phyloP scores from a whole-genome alignment of 2,888 invertebrate species.

The Tachina grossa region DNA sequence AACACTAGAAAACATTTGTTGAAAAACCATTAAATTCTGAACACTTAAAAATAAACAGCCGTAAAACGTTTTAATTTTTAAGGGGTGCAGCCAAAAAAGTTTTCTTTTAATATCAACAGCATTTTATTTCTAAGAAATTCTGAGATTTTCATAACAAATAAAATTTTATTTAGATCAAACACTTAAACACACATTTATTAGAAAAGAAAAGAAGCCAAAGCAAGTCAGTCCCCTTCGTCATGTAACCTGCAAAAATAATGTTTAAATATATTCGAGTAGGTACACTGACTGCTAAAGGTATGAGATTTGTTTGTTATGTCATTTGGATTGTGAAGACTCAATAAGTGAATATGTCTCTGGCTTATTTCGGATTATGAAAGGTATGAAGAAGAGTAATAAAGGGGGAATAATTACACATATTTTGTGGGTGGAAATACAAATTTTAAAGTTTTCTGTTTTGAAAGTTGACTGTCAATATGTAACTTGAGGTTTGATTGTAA shows the following conservation, averaged over 20 bases:
- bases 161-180: neutral
- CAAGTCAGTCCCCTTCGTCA: neutral
- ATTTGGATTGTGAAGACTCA: slow-evolving; percentile 12
- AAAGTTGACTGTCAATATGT: neutral
- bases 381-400: neutral
- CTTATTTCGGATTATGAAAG: neutral
- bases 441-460: neutral
- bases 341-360: neutral
- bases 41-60: slow-evolving; percentile 9
- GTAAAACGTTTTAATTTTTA: neutral
- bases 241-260: neutral
- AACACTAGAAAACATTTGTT: neutral
- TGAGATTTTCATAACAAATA: neutral
- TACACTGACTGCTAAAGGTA: slow-evolving; percentile 15
- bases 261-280: neutral
- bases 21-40: slow-evolving; percentile 15
- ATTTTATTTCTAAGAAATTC: neutral
- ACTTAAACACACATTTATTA: neutral
- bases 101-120: neutral
- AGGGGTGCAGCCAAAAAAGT: neutral
- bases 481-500: slow-evolving; percentile 21
- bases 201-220: neutral
- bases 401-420: neutral
- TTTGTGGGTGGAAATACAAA: neutral
- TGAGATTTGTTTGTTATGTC: slow-evolving; percentile 49